Evolutionary conservation across 2,113 vertebrate genomes (phyloP).

Genomic region (Dicentrarchus labrax): DNA sequence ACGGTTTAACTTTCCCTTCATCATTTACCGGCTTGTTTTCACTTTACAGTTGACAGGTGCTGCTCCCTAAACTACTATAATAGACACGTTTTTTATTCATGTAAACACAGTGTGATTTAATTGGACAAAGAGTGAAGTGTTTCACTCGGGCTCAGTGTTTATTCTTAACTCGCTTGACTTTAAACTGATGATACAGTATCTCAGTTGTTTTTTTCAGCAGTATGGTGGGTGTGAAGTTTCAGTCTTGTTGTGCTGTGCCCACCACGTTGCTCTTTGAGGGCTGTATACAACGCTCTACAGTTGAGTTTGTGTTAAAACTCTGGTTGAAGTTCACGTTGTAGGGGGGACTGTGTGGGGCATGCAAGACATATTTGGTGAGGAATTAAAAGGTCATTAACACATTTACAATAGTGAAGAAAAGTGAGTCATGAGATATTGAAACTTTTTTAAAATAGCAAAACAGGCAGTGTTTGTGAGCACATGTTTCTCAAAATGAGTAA

Average conservation of each 20-base stretch:
- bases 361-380: neutral
- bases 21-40: constrained; percentile 14
- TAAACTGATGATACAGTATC: neutral
- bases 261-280: neutral
- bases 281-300: neutral
- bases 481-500: neutral
- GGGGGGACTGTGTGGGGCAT: neutral
- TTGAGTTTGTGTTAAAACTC: neutral
- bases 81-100: neutral
- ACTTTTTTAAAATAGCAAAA: neutral
- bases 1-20: constrained; percentile 50
- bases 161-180: too few relatives aligned
- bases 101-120: neutral
- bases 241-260: constrained; percentile 14
- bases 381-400: constrained; percentile 1
- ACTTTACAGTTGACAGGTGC: neutral
- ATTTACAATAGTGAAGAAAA: neutral
- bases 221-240: constrained; percentile 30
- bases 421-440: neutral
- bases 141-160: neutral
- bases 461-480: neutral
- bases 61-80: neutral
- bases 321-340: neutral
- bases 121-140: neutral
- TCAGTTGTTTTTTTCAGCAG: neutral